Evolutionary conservation across 2,888 invertebrate genomes (phyloP).

Genomic region (Tetrapedia diversipes): DNA sequence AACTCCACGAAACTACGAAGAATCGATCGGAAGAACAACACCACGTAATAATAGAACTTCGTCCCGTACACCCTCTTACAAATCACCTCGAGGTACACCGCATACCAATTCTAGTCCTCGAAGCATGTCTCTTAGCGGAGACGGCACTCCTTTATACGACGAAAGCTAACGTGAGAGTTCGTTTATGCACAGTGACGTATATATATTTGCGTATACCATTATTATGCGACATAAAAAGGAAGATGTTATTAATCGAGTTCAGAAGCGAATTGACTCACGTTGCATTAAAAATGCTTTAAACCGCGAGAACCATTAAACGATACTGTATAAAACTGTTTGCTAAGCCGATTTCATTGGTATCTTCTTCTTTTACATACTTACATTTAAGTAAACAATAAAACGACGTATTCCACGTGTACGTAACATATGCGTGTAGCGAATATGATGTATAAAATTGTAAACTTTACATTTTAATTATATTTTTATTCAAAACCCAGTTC

Average conservation of each 20-base stretch:
- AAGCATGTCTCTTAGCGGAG: constrained; percentile 93
- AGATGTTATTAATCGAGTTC: neutral
- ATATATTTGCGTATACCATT: constrained; percentile 33
- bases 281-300: constrained; percentile 6
- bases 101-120: constrained; percentile 92
- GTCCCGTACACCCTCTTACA: constrained; percentile 76
- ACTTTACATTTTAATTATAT: constrained; percentile 5
- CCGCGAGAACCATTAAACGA: neutral
- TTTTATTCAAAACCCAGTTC: constrained; percentile 18
- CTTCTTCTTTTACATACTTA: constrained; percentile 37
- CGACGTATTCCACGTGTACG: constrained; percentile 4
- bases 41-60: constrained; percentile 84
- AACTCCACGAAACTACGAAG: constrained; percentile 83
- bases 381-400: constrained; percentile 12
- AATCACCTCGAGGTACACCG: constrained; percentile 82
- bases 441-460: constrained; percentile 18
- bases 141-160: constrained; percentile 96
- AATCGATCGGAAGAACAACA: constrained; percentile 86
- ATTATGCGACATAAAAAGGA: constrained; percentile 16
- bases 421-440: neutral
- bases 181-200: constrained; percentile 36
- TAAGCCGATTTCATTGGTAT: constrained; percentile 11
- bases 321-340: constrained; percentile 18
- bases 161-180: constrained; percentile 87
- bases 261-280: neutral